Conservation (phyloP, 2,797 vertebrate genomes). For the Emydoidea blandingii region DNA sequence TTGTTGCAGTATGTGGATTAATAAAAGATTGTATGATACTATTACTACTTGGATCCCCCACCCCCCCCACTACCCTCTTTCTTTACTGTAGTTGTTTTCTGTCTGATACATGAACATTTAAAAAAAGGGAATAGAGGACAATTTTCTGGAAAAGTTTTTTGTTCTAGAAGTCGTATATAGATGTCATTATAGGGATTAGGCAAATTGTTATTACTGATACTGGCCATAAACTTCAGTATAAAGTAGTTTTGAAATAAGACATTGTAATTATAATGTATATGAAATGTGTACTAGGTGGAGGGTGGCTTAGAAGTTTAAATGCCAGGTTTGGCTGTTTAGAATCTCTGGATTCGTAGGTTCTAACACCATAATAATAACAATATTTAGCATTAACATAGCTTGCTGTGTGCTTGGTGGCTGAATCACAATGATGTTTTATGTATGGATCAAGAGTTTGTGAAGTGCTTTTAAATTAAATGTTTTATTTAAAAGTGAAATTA, state of each 20-base stretch:
- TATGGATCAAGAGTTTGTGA: background rate
- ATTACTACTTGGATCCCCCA: constrained; percentile 24
- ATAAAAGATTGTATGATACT: constrained; percentile 60
- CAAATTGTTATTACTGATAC: background rate
- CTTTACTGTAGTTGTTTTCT: background rate
- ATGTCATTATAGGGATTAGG: constrained; percentile 9
- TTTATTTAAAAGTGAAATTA: background rate
- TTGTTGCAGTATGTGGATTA: constrained; percentile 59
- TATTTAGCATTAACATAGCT: background rate
- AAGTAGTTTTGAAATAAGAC: background rate
- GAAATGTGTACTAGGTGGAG: background rate
- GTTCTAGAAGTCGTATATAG: background rate
- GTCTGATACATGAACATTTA: background rate
- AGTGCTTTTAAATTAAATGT: background rate
- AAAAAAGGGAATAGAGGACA: constrained; percentile 3
- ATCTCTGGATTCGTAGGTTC: background rate
- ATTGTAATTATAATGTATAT: background rate
- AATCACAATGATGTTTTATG: background rate
- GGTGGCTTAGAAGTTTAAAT: background rate
- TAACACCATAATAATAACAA: fast-evolving
- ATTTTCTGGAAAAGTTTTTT: background rate
- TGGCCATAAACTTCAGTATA: background rate
- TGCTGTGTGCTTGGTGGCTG: background rate
- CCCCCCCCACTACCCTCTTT: background rate
- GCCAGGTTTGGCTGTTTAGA: background rate